Conservation (phyloP, 2,888 invertebrate species). For the Cerceris ruficornis region DNA sequence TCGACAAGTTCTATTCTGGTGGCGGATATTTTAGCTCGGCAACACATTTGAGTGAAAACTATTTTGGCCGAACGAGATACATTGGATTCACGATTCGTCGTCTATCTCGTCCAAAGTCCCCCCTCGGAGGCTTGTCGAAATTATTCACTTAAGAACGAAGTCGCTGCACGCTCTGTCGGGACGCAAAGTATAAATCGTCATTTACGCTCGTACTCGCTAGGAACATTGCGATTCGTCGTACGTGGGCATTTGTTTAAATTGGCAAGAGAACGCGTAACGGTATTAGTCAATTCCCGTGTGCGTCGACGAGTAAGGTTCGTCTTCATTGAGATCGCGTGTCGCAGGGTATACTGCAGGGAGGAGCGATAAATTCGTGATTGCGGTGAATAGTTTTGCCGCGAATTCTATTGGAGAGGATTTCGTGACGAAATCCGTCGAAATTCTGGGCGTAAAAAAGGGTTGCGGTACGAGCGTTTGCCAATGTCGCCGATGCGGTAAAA, state of each 20-base stretch:
- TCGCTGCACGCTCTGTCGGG: too few relatives aligned
- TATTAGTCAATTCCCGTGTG: conserved; percentile 11
- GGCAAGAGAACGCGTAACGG: conserved; percentile 6
- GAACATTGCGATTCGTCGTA: not conserved
- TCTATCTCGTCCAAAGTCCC: not conserved
- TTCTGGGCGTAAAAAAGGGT: too few relatives aligned
- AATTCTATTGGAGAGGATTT: too few relatives aligned
- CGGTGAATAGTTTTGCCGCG: too few relatives aligned
- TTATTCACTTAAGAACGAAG: too few relatives aligned
- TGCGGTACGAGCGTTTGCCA: too few relatives aligned
- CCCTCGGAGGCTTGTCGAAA: too few relatives aligned
- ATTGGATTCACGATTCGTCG: conserved; percentile 7
- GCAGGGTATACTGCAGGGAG: not conserved
- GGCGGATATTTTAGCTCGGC: conserved; percentile 27
- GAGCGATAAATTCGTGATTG: too few relatives aligned
- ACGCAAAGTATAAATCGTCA: too few relatives aligned
- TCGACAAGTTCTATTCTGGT: conserved; percentile 38
- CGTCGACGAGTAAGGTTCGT: not conserved
- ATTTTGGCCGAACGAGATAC: conserved; percentile 29
- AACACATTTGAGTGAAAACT: conserved; percentile 16
- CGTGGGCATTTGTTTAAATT: conserved; percentile 9
- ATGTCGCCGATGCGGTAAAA: too few relatives aligned
- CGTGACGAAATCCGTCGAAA: too few relatives aligned
- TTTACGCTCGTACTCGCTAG: not conserved
- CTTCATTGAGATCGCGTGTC: conserved; percentile 20